phyloP scores from a whole-genome alignment of 2,797 vertebrate genomes.

The Babyrousa celebensis region DNA sequence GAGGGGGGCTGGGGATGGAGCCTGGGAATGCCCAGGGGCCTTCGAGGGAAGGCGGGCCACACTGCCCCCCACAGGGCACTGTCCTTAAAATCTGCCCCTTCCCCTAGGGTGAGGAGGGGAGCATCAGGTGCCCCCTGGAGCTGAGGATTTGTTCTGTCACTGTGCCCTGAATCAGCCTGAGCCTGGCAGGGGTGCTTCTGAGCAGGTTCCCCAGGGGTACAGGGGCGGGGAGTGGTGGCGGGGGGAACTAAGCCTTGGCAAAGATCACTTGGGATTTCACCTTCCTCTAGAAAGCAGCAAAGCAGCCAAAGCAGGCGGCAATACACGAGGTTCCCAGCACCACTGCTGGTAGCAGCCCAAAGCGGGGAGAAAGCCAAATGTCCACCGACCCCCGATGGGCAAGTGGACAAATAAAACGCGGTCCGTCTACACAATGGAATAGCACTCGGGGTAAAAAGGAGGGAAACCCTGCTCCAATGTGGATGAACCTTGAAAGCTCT shows the following conservation, averaged over 20 bases:
- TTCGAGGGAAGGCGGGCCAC: not conserved
- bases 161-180: accelerated
- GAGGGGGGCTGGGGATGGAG: not conserved
- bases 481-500: not conserved
- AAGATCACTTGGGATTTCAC: not conserved
- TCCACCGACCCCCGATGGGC: accelerated
- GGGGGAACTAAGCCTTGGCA: no score
- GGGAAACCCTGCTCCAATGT: accelerated
- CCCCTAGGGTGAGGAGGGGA: no score
- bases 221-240: no score
- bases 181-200: not conserved
- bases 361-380: no score
- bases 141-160: not conserved
- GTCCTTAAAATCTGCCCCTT: not conserved
- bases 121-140: not conserved
- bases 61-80: no score
- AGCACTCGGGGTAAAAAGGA: not conserved
- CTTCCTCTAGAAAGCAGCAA: not conserved
- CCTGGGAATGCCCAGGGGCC: not conserved
- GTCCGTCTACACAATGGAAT: accelerated
- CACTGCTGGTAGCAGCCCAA: accelerated
- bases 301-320: not conserved
- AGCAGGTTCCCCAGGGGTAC: not conserved
- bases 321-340: no score
- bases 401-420: accelerated